These are phyloP conservation scores for Macrostomum lignano DNA, from an alignment of 1,140 invertebrate species.

Conservation along the genomic window DNA sequence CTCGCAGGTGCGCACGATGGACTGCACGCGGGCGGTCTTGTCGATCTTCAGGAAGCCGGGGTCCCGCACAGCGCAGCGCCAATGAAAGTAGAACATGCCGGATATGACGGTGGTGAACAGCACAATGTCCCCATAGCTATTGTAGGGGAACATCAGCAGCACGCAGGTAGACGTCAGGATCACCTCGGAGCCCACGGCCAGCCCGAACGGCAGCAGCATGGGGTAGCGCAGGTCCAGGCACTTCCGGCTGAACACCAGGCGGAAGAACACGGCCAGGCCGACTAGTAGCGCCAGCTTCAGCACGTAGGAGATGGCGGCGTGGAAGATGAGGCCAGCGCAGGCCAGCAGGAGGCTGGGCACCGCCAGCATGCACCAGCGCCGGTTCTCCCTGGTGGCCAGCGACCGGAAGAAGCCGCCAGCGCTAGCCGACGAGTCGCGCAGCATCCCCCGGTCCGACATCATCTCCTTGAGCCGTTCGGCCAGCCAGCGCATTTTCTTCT, in stretches of 20 bases:
- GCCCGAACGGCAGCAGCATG: neutral
- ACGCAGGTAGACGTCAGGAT: neutral
- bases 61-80: neutral
- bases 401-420: neutral
- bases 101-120: neutral
- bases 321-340: conserved; percentile 49
- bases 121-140: neutral
- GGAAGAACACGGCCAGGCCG: conserved; percentile 9
- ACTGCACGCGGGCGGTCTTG: neutral
- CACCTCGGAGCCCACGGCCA: neutral
- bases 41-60: neutral
- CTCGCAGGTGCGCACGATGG: neutral
- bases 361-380: conserved; percentile 55
- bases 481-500: conserved; percentile 37
- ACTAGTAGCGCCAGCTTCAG: conserved; percentile 37
- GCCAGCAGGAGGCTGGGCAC: conserved; percentile 69
- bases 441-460: conserved; percentile 34
- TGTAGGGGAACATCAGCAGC: neutral
- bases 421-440: conserved; percentile 2
- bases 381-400: conserved; percentile 27
- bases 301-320: conserved; percentile 42
- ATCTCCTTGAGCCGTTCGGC: conserved; percentile 36
- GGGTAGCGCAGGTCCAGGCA: neutral
- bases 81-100: neutral
- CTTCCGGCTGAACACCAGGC: neutral